Evolutionary conservation across 2,113 vertebrate species (phyloP), one percentile per base, ranked within the genome.

Genomic region (Archilochus colubris): DNA sequence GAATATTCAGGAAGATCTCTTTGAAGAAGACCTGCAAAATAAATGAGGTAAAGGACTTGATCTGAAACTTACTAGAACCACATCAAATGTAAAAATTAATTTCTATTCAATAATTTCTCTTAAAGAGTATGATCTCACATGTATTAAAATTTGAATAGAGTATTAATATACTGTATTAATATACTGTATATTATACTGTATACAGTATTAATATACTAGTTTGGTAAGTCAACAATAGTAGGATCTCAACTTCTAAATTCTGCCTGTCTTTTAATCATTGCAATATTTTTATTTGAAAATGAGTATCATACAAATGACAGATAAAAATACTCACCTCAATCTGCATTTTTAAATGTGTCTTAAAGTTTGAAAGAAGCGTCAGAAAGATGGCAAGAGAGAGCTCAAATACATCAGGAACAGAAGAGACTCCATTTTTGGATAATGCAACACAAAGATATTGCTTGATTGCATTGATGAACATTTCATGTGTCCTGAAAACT

Each of bases 341-440:
- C 94, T 99, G 99, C 99, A 99, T 99, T 98, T 99, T 99, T 92
- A 99, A 98, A 96, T 99, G 99, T 74, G 98, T 99, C 96, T 99
- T 99, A 94, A 99, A 99, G 97, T 99, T 99, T 5, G 99, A 99
- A 44, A 99, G 99, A 92, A 99, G 95, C 2, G 99, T 99, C 91
- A 99, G 99, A 93, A 99, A 99, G 97, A 99, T 99, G 94, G 99
- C 99, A 51, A 99, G 98, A 10, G 99, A 99, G n/a, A 99, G 99
- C 91, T 99, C 99, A 63, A 99, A 99, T 27, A 99, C 99, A 95
- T 99, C 99, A 67, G 99, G 99, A 97, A 99, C 99, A 27, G 99
- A 99, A 46, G 99, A 99, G 55, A 99, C 99, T 27, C 99, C 99
- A 1, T 99, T 99, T 95, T 99, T 99, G 82, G 99, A 99, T 76